Conservation (phyloP, 2,888 invertebrate species). For the Dinocampus coccinellae region DNA sequence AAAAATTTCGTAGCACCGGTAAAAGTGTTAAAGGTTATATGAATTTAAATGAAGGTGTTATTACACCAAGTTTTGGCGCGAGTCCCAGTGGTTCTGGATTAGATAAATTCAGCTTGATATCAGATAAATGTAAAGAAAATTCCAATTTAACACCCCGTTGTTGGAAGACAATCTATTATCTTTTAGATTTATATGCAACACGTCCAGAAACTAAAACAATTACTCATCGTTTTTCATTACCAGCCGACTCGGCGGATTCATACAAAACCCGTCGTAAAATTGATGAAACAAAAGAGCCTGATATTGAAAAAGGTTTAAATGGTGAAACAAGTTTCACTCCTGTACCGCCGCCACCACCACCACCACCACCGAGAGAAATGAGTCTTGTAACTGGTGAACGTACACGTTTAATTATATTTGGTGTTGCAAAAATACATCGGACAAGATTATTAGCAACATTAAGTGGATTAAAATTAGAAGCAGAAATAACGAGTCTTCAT, state of each 20-base stretch:
- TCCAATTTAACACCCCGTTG: conserved; percentile 79
- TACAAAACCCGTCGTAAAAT: conserved; percentile 74
- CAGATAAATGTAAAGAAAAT: conserved; percentile 70
- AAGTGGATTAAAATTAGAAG: conserved; percentile 94
- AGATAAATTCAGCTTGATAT: conserved; percentile 70
- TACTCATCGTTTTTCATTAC: conserved; percentile 82
- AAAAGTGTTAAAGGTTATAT: conserved; percentile 90
- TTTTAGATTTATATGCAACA: conserved; percentile 92
- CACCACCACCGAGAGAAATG: conserved; percentile 48
- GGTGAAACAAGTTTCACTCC: conserved; percentile 69
- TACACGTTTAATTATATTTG: conserved; percentile 86
- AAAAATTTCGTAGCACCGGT: conserved; percentile 86
- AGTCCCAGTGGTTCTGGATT: conserved; percentile 75
- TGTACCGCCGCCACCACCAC: conserved; percentile 65
- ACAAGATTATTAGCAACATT: conserved; percentile 89
- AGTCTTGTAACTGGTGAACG: conserved; percentile 73
- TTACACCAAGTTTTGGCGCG: conserved; percentile 78
- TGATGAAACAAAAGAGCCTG: conserved; percentile 74
- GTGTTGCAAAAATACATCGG: conserved; percentile 87
- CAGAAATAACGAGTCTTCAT: conserved; percentile 92
- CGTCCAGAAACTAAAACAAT: conserved; percentile 96
- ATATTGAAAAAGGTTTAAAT: conserved; percentile 72
- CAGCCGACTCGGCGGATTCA: conserved; percentile 79
- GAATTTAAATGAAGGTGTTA: conserved; percentile 82
- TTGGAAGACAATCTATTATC: conserved; percentile 94